Percentiles rank a stretch among this genome's conserved stretches.
Conservation (phyloP, 1,140 invertebrate genomes). For the Saccostrea cuccullata region DNA sequence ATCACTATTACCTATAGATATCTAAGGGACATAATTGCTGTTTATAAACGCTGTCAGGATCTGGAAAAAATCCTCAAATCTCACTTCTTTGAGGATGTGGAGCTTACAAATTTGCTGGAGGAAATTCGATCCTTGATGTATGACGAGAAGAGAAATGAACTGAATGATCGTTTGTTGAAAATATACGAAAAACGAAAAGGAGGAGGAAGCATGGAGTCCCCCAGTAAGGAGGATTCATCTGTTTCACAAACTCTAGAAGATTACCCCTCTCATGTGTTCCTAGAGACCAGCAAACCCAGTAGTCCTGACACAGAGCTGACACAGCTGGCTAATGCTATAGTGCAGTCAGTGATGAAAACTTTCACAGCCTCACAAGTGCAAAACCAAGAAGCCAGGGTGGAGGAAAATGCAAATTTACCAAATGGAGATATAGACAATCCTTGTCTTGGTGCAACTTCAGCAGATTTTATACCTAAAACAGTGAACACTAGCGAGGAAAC, state of each 20-base stretch:
- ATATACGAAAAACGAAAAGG: slow-evolving; percentile 38
- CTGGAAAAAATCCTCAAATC: slow-evolving; percentile 80
- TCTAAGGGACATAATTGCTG: slow-evolving; percentile 67
- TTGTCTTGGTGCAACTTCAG: background rate
- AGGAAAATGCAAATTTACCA: slow-evolving; percentile 3
- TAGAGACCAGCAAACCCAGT: background rate
- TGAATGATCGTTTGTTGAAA: slow-evolving; percentile 49
- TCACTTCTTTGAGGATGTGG: slow-evolving; percentile 66
- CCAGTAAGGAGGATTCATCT: background rate
- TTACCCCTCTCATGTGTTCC: slow-evolving; percentile 13
- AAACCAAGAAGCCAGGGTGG: background rate
- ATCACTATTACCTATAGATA: slow-evolving; percentile 45
- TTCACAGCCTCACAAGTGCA: background rate
- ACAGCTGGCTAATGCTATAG: background rate
- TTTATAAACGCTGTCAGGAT: slow-evolving; percentile 72
- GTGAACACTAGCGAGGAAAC: background rate
- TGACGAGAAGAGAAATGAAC: slow-evolving; percentile 66
- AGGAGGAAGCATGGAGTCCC: background rate
- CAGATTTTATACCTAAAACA: background rate
- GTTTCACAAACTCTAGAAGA: background rate
- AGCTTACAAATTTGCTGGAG: slow-evolving; percentile 63
- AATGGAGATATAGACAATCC: background rate
- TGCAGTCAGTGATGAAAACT: slow-evolving; percentile 15
- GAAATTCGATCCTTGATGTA: slow-evolving; percentile 62
- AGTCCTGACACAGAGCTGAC: slow-evolving; percentile 12